A percentile compares a stretch with the other conserved stretches of the same genome.
Evolutionary conservation across 2,888 invertebrate genomes (phyloP).

Genomic region (Aquatica leii): DNA sequence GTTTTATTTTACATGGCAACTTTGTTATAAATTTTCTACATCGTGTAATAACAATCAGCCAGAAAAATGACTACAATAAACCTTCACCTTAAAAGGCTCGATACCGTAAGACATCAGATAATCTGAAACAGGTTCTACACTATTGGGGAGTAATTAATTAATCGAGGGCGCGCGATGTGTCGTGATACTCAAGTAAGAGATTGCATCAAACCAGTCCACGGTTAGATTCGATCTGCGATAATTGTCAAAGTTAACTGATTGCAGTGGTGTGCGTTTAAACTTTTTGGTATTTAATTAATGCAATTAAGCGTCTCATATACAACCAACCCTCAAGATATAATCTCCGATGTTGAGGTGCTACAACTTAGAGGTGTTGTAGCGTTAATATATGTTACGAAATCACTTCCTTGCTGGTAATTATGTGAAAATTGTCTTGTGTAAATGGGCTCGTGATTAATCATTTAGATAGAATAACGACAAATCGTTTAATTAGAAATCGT

Average conservation of each 20-base stretch:
- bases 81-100: slow-evolving; percentile 52
- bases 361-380: slow-evolving; percentile 47
- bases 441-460: too few species aligned
- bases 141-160: slow-evolving; percentile 56
- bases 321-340: slow-evolving; percentile 57
- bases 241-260: slow-evolving; percentile 57
- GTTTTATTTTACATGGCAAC: slow-evolving; percentile 32
- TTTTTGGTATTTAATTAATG: slow-evolving; percentile 61
- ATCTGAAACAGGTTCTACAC: slow-evolving; percentile 50
- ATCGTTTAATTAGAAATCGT: too few species aligned
- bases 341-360: slow-evolving; percentile 55
- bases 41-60: slow-evolving; percentile 37
- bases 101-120: slow-evolving; percentile 51
- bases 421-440: too few species aligned
- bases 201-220: slow-evolving; percentile 54
- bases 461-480: too few species aligned
- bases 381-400: slow-evolving; percentile 55
- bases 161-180: slow-evolving; percentile 49
- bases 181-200: slow-evolving; percentile 50
- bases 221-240: slow-evolving; percentile 55
- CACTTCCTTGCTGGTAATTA: slow-evolving; percentile 35
- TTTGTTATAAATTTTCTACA: slow-evolving; percentile 41
- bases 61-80: slow-evolving; percentile 50
- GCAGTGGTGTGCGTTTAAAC: slow-evolving; percentile 57
- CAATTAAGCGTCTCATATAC: slow-evolving; percentile 60